Evolutionary conservation across 2,113 vertebrate genomes (phyloP).

Genomic region (Andinoacara biseriatus): DNA sequence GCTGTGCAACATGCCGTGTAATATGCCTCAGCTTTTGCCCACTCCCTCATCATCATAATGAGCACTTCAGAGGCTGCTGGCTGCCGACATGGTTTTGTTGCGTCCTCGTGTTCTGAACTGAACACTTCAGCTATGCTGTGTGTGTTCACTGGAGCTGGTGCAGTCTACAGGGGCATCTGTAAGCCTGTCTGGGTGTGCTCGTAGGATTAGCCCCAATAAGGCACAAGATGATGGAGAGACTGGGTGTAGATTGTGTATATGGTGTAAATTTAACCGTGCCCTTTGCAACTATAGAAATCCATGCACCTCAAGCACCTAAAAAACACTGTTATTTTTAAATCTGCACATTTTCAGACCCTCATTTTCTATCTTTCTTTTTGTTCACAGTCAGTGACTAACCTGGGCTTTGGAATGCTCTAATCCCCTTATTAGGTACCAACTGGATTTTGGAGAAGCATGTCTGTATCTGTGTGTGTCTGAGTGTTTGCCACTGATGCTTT

Average conservation of each 20-base stretch:
- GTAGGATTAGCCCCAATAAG: conserved; percentile 60
- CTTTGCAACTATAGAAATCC: conserved; percentile 8
- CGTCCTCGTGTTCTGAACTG: conserved; percentile 29
- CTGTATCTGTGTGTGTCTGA: neutral
- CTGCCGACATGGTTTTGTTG: conserved; percentile 44
- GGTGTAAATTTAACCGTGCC: conserved; percentile 24
- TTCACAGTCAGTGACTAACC: conserved; percentile 28
- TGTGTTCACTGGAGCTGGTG: conserved; percentile 13
- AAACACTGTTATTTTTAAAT: conserved; percentile 38
- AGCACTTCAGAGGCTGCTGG: conserved; percentile 40
- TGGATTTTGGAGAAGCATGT: conserved; percentile 13
- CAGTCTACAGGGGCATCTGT: conserved; percentile 49
- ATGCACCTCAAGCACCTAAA: conserved; percentile 15
- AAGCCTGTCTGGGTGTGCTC: conserved; percentile 48
- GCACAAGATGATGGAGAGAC: conserved; percentile 37
- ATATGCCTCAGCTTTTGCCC: conserved; percentile 38
- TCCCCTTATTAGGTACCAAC: conserved; percentile 32
- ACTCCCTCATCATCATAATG: conserved; percentile 50
- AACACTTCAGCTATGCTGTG: conserved; percentile 25
- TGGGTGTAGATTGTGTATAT: conserved; percentile 11
- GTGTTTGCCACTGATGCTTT: neutral
- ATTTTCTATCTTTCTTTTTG: conserved; percentile 19
- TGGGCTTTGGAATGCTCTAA: conserved; percentile 28
- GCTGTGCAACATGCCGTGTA: conserved; percentile 34
- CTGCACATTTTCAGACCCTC: conserved; percentile 36